phyloP scores from a whole-genome alignment of 2,888 invertebrate species.

The Caenorhabditis virilis region DNA sequence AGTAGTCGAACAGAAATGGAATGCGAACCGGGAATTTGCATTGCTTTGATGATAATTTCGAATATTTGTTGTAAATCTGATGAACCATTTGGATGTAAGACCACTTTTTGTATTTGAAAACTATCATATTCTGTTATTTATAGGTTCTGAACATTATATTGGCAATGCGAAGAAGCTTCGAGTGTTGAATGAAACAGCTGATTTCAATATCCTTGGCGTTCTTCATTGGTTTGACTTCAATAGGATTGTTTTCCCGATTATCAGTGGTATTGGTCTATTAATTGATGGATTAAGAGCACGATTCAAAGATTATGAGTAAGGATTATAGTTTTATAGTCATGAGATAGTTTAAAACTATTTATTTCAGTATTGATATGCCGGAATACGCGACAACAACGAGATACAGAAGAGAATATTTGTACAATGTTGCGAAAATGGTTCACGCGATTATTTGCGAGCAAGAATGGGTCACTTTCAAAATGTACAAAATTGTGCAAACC shows the following conservation, averaged over 20 bases:
- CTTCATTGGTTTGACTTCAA: constrained; percentile 57
- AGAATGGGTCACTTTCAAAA: constrained; percentile 62
- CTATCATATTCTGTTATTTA: constrained; percentile 8
- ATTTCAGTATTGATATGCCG: constrained; percentile 3
- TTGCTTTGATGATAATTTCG: constrained; percentile 53
- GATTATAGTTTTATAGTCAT: background rate
- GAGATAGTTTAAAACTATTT: background rate
- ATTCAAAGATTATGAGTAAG: constrained; percentile 27
- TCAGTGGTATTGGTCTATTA: constrained; percentile 53
- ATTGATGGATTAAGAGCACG: constrained; percentile 47
- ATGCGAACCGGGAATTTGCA: constrained; percentile 53
- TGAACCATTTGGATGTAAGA: constrained; percentile 55
- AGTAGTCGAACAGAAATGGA: constrained; percentile 30
- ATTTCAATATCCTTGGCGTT: constrained; percentile 36
- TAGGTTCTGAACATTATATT: constrained; percentile 45
- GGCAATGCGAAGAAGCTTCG: constrained; percentile 36
- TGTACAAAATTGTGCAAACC: constrained; percentile 50
- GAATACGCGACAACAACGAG: background rate
- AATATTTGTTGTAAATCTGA: constrained; percentile 51
- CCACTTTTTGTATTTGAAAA: background rate
- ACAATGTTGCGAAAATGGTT: constrained; percentile 36
- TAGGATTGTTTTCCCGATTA: constrained; percentile 51
- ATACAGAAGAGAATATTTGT: constrained; percentile 17
- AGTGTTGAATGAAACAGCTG: constrained; percentile 35
- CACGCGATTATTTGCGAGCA: constrained; percentile 56